phyloP scores from a whole-genome alignment of 1,140 invertebrate species.

The Pogonomyrmex californicus region DNA sequence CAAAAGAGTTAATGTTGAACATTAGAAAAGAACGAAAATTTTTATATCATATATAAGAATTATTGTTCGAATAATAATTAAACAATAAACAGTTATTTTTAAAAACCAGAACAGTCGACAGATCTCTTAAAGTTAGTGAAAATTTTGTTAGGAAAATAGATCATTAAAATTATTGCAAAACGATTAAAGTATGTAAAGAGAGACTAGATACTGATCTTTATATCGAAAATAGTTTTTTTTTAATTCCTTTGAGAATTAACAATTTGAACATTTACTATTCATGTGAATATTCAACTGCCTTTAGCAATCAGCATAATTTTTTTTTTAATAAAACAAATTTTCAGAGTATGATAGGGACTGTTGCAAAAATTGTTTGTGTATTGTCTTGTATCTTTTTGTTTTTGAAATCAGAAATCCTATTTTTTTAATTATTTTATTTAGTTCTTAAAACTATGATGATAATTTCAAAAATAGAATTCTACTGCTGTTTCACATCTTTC shows the following conservation, averaged over 20 bases:
- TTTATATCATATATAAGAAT: constrained; percentile 27
- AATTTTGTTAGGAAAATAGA: background rate
- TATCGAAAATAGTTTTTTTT: background rate
- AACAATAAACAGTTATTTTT: constrained; percentile 11
- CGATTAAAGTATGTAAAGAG: background rate
- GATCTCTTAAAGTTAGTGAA: background rate
- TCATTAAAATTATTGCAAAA: background rate
- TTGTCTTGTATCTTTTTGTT: background rate
- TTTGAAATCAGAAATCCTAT: background rate
- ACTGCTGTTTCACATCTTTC: constrained; percentile 35
- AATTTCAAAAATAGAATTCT: constrained; percentile 9
- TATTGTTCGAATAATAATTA: constrained; percentile 13
- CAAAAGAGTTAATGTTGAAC: constrained; percentile 7
- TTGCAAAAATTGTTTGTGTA: background rate
- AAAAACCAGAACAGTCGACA: background rate
- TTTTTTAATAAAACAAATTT: constrained; percentile 20
- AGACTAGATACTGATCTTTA: background rate
- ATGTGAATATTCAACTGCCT: background rate
- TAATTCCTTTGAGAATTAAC: background rate
- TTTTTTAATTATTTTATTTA: background rate
- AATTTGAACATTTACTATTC: constrained; percentile 5
- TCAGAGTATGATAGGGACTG: background rate
- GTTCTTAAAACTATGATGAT: background rate
- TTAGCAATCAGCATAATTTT: background rate
- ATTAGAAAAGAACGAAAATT: constrained; percentile 1